Evolutionary conservation across 2,113 vertebrate species (phyloP), one percentile per base, ranked within the genome.

Genomic region (Hylia prasina): DNA sequence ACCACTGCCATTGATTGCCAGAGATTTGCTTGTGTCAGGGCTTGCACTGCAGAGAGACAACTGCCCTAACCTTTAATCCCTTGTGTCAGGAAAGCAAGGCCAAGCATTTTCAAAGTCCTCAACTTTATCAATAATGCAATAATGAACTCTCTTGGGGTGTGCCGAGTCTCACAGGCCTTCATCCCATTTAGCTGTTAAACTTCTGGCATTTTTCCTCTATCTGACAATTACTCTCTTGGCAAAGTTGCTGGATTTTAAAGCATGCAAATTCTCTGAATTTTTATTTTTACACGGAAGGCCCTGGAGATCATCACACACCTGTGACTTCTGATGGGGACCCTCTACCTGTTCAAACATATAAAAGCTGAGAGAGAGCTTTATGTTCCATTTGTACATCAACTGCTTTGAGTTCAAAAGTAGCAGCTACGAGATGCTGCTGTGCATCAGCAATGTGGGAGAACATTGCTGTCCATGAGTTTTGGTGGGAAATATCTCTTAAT

Each of bases 121-220:
- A 80, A 37, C 94, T 88, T 92, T 96, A 95, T 95, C 95, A 96
- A 91, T 96, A 97, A 84, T 57, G 87, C 88, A 90, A 88, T 96
- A 93, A 96, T 97, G 95, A 95, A 90, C 81, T 96, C 91, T 94
- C 95, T 23, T 60, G 84, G 81, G 95, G 21, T 30, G 51, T 96
- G 95, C 78, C 83, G 90, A 57, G 64, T 77, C 96, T 94, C 79
- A 7, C 71, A 64, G 92, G 79, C 64, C 82, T 37, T 73, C 68
- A 27, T 39, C 76, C 82, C 61, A 17, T 73, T 96, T 91, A 86
- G 86, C 90, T 90, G 65, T 9, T 82, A 9, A 75, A 54, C 47
- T 86, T 82, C 76, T 97, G 97, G 96, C 91, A 4, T 45, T 78
- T 87, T 86, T 96, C 97, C 97, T 92, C 4, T 65, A 2, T 45